These are phyloP conservation scores for Drosophila pegasa DNA, from an alignment of 2,888 invertebrate genomes.

Conservation along the genomic window DNA sequence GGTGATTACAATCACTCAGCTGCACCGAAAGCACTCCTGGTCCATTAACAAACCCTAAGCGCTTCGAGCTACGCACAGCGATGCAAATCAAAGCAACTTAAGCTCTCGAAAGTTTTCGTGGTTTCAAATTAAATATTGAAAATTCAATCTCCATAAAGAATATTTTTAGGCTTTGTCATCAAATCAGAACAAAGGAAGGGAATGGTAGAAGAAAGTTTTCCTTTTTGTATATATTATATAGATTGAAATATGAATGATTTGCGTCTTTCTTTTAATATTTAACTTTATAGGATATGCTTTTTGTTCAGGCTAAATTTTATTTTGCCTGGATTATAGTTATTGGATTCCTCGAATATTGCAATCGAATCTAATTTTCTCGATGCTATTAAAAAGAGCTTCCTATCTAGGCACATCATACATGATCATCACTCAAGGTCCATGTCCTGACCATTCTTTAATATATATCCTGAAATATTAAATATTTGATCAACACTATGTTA, in stretches of 20 bases:
- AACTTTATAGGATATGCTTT: too few relatives aligned
- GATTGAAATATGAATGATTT: not conserved
- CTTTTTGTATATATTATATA: not conserved
- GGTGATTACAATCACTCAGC: constrained; percentile 60
- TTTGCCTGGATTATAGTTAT: too few relatives aligned
- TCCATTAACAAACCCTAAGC: constrained; percentile 58
- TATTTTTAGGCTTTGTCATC: not conserved
- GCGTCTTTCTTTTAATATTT: too few relatives aligned
- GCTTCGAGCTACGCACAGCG: not conserved
- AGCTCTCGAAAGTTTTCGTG: not conserved
- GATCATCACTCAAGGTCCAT: too few relatives aligned
- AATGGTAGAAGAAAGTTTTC: not conserved
- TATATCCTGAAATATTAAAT: too few relatives aligned
- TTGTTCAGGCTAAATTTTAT: too few relatives aligned
- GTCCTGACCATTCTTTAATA: too few relatives aligned
- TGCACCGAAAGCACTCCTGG: constrained; percentile 35
- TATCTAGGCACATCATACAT: too few relatives aligned
- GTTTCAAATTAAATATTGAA: not conserved
- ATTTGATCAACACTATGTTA: too few relatives aligned
- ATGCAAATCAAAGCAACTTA: constrained; percentile 3
- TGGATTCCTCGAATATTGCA: too few relatives aligned
- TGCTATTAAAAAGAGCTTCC: too few relatives aligned
- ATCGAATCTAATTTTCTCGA: too few relatives aligned
- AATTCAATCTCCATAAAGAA: not conserved
- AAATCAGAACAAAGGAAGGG: not conserved